Evolutionary conservation across 2,888 invertebrate genomes (phyloP).

Genomic region (Agrenia bidenticulata): DNA sequence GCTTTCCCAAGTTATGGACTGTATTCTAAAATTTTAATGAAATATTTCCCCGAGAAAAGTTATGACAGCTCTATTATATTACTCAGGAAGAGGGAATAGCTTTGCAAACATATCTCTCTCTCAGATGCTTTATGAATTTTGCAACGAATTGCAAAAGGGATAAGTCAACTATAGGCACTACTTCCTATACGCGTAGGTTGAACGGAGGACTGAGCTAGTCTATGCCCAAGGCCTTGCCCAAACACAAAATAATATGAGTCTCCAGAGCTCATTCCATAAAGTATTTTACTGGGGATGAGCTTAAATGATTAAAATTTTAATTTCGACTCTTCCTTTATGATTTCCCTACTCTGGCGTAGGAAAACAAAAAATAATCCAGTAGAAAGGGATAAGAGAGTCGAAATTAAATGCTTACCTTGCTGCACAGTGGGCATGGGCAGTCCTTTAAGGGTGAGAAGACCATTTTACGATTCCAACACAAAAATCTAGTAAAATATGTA

Average conservation of each 20-base stretch:
- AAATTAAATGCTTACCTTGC: conserved; percentile 39
- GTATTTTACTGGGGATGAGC: conserved; percentile 7
- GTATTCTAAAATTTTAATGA: conserved; percentile 18
- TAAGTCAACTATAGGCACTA: background rate
- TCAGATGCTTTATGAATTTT: conserved; percentile 15
- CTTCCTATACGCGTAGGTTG: no score
- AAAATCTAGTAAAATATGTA: no score
- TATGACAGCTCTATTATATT: conserved; percentile 15
- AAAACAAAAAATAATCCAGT: background rate
- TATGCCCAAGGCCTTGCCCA: no score
- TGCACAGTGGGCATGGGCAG: conserved; percentile 50
- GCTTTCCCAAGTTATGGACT: background rate
- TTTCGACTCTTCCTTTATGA: background rate
- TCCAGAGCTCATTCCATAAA: conserved; percentile 12
- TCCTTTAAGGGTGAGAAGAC: conserved; percentile 47
- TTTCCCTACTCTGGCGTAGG: background rate
- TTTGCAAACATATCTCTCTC: background rate
- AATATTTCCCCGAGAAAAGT: conserved; percentile 16
- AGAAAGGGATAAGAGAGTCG: background rate
- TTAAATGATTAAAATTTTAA: conserved; percentile 18
- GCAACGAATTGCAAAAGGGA: conserved; percentile 6
- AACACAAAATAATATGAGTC: background rate
- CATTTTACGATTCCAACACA: no score
- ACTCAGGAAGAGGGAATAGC: no score
- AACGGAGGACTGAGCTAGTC: no score